These are phyloP conservation scores for Parnassius orleans DNA, from an alignment of 2,888 invertebrate species.

Conservation along the genomic window DNA sequence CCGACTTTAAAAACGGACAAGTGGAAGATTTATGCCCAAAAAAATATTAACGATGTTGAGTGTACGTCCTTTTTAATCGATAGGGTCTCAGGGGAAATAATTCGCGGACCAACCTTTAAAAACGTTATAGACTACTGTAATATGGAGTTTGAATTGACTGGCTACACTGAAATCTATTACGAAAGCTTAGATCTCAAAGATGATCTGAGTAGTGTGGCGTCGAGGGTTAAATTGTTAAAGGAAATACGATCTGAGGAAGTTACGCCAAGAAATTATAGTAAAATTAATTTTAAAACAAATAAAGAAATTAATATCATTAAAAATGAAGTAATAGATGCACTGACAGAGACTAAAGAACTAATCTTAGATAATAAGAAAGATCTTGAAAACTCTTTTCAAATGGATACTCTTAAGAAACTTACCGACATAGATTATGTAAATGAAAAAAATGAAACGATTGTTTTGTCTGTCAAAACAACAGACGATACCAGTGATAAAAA, in stretches of 20 bases:
- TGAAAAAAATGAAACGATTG: slow-evolving; percentile 52
- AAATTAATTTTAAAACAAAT: background rate
- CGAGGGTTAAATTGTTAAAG: slow-evolving; percentile 60
- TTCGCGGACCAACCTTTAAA: slow-evolving; percentile 63
- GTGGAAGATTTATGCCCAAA: slow-evolving; percentile 67
- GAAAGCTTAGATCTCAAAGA: slow-evolving; percentile 60
- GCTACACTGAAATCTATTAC: slow-evolving; percentile 66
- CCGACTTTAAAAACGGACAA: slow-evolving; percentile 56
- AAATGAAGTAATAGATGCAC: background rate
- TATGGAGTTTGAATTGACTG: slow-evolving; percentile 69
- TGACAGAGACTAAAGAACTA: background rate
- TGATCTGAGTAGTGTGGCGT: slow-evolving; percentile 60
- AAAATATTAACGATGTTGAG: slow-evolving; percentile 49
- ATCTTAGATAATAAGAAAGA: slow-evolving; percentile 37
- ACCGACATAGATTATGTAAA: slow-evolving; percentile 55
- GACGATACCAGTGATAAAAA: slow-evolving; percentile 37
- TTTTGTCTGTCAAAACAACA: slow-evolving; percentile 55
- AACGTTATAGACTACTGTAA: slow-evolving; percentile 67
- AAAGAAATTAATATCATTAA: background rate
- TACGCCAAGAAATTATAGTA: slow-evolving; percentile 48
- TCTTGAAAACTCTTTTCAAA: slow-evolving; percentile 41
- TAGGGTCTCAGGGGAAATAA: slow-evolving; percentile 63
- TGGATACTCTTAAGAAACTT: slow-evolving; percentile 50
- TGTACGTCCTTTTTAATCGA: slow-evolving; percentile 63
- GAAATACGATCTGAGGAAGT: slow-evolving; percentile 52